Evolutionary conservation across 1,140 invertebrate genomes (phyloP).

Genomic region (Heliconius nattereri): DNA sequence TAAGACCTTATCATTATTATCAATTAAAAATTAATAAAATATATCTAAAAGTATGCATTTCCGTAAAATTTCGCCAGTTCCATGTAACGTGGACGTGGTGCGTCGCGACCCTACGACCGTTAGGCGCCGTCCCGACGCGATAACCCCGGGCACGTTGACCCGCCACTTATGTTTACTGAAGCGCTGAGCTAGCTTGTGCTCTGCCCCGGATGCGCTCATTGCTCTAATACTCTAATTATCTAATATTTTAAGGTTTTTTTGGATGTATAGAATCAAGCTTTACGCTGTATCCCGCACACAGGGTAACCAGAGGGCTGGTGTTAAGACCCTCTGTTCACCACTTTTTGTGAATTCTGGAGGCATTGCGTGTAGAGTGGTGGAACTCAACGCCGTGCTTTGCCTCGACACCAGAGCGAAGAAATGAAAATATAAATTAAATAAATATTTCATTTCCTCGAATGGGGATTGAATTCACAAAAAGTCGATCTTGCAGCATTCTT

Average conservation of each 20-base stretch:
- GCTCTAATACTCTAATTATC: background rate
- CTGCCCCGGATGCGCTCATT: background rate
- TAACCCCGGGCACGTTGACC: conserved; percentile 76
- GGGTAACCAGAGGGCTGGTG: no score
- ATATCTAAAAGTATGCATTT: conserved; percentile 2
- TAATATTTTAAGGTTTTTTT: background rate
- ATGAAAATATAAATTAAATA: no score
- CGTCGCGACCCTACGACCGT: conserved; percentile 55
- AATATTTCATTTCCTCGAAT: no score
- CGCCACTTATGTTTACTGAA: conserved; percentile 71
- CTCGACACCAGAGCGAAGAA: no score
- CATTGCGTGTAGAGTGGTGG: no score
- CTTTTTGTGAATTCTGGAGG: no score
- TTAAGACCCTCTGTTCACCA: no score
- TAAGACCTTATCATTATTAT: background rate
- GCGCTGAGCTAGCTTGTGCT: conserved; percentile 48
- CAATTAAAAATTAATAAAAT: background rate
- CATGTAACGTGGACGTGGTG: conserved; percentile 27
- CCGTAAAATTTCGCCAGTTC: conserved; percentile 28
- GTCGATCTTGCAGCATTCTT: no score
- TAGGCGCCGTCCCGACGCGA: conserved; percentile 68
- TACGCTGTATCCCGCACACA: no score
- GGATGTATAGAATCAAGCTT: no score
- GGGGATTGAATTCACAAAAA: no score
- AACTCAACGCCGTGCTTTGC: no score